Evolutionary conservation across 64 coral and sea anemone species (phyloP), one percentile per base, ranked within the genome.

Genomic region (Pocillopora verrucosa): DNA sequence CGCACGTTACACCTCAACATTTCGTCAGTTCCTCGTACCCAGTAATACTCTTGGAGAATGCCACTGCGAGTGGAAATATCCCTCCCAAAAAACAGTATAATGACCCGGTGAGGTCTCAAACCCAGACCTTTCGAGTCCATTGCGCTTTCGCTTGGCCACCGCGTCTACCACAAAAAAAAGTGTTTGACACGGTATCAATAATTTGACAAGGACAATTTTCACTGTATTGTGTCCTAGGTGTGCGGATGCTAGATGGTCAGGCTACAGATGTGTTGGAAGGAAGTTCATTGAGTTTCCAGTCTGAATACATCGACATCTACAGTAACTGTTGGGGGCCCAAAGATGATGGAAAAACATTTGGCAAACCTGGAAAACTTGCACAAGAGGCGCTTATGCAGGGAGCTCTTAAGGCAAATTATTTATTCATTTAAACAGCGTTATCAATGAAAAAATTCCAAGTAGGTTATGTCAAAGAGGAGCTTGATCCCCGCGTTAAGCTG

Each of bases 321-420:
- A 98, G 96, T 69, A 98, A 98, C 56, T 98, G 96, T 57, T 98
- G 96, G 96, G 96, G 96, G 15, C 96, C 96, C 34, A 98, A 98
- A 74, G 96, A 98, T 94, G 96, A 98, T 76, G 96, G 96, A 20
- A 98, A 98, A 83, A 98, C 96, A 14, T 98, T 98, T 92, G 96
- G 96, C 1, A 98, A 98, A 88, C 96, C 96, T 34, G 96, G 96
- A 13, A 98, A 98, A 82, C 87, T 98, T 11, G 96, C 96, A 13
- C 96, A 98, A 35, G 96, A 98, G 78, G 96, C 96, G 59, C 75
- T 98, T 4, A 92, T 92, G 92, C 92, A 98, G 37, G 96, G 96
- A 13, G 96, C 96, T 25, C 81, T 98, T 4, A 98, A 90, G 92
- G 96, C 90, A 75, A 85, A 45, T 37, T 15, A 30, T 73, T 37